Evolutionary conservation across 2,797 vertebrate genomes (phyloP).

Genomic region (Microctenopoma lineatum): DNA sequence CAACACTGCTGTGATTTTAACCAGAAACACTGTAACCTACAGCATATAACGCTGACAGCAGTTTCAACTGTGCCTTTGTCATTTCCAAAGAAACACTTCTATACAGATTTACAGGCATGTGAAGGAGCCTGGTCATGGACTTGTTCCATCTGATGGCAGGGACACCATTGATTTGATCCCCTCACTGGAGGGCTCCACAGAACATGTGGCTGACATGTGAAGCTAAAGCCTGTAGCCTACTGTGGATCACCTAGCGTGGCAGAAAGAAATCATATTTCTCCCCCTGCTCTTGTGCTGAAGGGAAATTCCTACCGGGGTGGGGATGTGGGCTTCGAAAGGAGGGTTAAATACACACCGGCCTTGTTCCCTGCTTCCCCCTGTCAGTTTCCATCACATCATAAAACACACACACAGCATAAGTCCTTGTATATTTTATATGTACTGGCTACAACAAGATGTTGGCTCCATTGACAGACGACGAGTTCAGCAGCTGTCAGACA

Average conservation of each 20-base stretch:
- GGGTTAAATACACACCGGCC: constrained; percentile 33
- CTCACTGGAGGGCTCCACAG: not conserved
- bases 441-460: not conserved
- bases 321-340: constrained; percentile 7
- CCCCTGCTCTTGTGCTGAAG: not conserved
- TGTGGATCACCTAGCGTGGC: constrained; percentile 10
- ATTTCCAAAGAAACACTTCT: too few relatives aligned
- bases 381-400: constrained; percentile 29
- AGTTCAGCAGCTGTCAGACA: constrained; percentile 20
- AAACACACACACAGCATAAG: not conserved
- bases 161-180: constrained; percentile 20
- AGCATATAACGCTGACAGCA: too few relatives aligned
- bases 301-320: constrained; percentile 9
- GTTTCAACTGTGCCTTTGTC: too few relatives aligned
- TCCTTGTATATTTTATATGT: not conserved
- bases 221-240: not conserved
- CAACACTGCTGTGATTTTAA: too few relatives aligned
- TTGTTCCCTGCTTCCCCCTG: not conserved
- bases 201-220: constrained; percentile 12
- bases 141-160: not conserved
- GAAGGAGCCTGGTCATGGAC: not conserved
- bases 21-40: too few relatives aligned
- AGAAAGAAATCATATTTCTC: constrained; percentile 19
- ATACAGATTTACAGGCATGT: not conserved
- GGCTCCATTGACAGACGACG: not conserved